Conservation (phyloP, 2,797 vertebrate species). For the Clarias laeviceps region DNA sequence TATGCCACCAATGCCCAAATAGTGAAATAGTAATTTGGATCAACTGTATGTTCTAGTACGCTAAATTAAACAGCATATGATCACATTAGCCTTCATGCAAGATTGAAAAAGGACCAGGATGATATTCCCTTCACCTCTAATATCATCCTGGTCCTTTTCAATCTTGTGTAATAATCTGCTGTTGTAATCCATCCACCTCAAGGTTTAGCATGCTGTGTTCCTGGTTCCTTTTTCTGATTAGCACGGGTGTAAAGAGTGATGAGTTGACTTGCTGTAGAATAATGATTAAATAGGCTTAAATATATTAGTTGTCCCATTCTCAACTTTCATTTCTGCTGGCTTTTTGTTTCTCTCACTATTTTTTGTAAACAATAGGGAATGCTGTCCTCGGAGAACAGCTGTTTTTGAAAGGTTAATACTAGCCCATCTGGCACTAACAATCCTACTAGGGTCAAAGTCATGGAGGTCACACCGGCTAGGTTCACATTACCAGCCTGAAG, state of each 20-base stretch:
- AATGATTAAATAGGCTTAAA: not conserved
- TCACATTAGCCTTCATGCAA: too few species aligned
- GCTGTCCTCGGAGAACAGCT: not conserved
- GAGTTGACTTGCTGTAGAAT: not conserved
- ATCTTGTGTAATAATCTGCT: not conserved
- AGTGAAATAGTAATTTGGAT: not conserved
- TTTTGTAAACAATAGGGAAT: not conserved
- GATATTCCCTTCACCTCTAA: too few species aligned
- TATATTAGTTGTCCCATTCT: not conserved
- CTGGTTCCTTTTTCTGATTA: not conserved
- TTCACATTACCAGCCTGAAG: too few species aligned
- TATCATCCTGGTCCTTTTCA: too few species aligned
- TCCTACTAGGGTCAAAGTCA: not conserved
- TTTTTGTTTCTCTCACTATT: not conserved
- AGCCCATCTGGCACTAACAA: not conserved
- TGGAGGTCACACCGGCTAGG: too few species aligned
- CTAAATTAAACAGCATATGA: not conserved
- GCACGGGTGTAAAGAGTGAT: not conserved
- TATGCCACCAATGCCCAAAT: too few species aligned
- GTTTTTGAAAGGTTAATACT: not conserved
- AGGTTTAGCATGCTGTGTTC: not conserved
- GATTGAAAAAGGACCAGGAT: too few species aligned
- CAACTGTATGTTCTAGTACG: not conserved
- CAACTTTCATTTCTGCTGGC: not conserved
- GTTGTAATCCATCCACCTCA: not conserved